A percentile compares a stretch with the other conserved stretches of the same genome.
phyloP scores from a whole-genome alignment of 2,113 vertebrate species.

The Larimichthys crocea region DNA sequence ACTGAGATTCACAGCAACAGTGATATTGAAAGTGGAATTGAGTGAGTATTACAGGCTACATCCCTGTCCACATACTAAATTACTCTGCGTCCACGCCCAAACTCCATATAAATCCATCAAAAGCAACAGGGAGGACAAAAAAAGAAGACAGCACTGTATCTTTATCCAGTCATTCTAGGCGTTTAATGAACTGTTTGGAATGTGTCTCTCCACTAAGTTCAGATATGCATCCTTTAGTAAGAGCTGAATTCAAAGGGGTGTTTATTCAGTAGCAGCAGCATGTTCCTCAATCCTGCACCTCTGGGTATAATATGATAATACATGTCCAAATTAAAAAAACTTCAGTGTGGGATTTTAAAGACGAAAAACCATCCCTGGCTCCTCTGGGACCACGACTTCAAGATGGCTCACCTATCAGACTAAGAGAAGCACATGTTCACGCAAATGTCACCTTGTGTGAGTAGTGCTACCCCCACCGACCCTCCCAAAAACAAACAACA shows the following conservation, averaged over 20 bases:
- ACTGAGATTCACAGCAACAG: slow-evolving; percentile 75
- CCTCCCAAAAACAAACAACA: slow-evolving; percentile 60
- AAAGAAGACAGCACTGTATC: slow-evolving; percentile 34
- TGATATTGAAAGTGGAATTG: slow-evolving; percentile 73
- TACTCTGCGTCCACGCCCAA: slow-evolving; percentile 59
- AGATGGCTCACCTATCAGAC: slow-evolving; percentile 33
- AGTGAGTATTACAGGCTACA: slow-evolving; percentile 66
- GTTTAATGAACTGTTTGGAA: slow-evolving; percentile 64
- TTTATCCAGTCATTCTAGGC: slow-evolving; percentile 43
- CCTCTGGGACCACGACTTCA: slow-evolving; percentile 13
- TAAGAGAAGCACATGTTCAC: slow-evolving; percentile 28
- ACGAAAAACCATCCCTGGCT: not conserved
- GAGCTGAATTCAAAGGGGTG: slow-evolving; percentile 33
- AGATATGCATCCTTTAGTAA: slow-evolving; percentile 33
- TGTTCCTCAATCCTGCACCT: slow-evolving; percentile 39
- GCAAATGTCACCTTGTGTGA: slow-evolving; percentile 80
- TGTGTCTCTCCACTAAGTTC: slow-evolving; percentile 16
- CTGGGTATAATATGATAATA: slow-evolving; percentile 36
- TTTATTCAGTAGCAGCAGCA: slow-evolving; percentile 47
- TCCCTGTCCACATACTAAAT: slow-evolving; percentile 70
- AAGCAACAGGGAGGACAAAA: slow-evolving; percentile 31
- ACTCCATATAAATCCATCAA: slow-evolving; percentile 71
- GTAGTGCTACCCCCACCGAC: slow-evolving; percentile 45
- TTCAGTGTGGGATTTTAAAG: slow-evolving; percentile 20
- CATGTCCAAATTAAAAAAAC: slow-evolving; percentile 54